Percentiles rank a stretch among this genome's conserved stretches.
These are phyloP conservation scores for Cyrtonyx montezumae DNA, from an alignment of 2,113 vertebrate genomes.

Conservation along the genomic window DNA sequence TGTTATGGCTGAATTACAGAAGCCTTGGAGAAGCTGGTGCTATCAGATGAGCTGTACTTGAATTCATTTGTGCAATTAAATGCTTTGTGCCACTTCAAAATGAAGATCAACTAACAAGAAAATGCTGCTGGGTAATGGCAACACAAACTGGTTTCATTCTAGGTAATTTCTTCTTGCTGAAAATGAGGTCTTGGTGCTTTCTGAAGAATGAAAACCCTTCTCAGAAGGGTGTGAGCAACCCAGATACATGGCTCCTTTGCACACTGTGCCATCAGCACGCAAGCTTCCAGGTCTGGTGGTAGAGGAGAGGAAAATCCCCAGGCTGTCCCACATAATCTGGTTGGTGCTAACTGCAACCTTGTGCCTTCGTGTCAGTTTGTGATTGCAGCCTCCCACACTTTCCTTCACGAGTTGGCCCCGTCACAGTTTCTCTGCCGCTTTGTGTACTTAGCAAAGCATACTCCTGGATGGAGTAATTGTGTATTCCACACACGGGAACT, in stretches of 20 bases:
- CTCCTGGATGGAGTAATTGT: neutral
- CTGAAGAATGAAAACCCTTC: neutral
- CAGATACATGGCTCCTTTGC: neutral
- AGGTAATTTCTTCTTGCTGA: neutral
- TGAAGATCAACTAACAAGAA: neutral
- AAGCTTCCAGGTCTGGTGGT: neutral
- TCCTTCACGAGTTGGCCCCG: constrained; percentile 7
- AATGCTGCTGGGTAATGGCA: neutral
- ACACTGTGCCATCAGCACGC: neutral
- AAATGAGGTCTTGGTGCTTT: neutral
- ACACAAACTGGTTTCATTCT: neutral
- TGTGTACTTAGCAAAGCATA: neutral
- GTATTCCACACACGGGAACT: neutral
- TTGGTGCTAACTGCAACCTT: neutral
- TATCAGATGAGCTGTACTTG: neutral
- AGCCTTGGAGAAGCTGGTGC: neutral
- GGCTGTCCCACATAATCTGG: neutral
- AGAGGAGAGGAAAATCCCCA: neutral
- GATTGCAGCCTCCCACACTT: constrained; percentile 40
- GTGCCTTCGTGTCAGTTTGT: neutral
- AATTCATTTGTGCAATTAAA: neutral
- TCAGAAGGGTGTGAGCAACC: neutral
- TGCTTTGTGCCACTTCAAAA: neutral
- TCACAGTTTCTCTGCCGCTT: constrained; percentile 21
- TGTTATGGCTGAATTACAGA: neutral